Base-by-base conservation (phyloP, 2,113 vertebrate genomes). In the Solenodon paradoxus region DNA sequence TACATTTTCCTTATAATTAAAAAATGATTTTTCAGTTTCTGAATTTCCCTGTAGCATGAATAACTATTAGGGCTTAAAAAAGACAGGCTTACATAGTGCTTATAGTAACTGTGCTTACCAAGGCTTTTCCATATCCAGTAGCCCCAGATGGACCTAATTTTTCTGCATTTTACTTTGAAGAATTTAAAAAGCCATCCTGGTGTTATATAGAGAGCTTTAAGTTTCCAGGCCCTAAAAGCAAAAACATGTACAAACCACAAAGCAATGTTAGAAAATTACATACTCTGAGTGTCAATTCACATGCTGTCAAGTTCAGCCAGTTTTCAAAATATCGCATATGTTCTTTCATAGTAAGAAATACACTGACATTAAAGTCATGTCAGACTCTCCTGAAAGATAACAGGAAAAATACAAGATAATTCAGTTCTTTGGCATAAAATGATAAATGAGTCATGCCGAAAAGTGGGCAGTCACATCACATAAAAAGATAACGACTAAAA, bases 331-430 rank as follows among this genome's bases (percentile, higher is more conserved):
- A 95, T 32, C 17, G 0, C 79, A 47, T 92, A 79, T 87, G 47
- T 81, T 97, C 79, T 94, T 95, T 94, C 77, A 47, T 94, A 80
- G 71, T 40, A 92, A 84, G 86, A 97, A 97, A 89, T 94, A 80
- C 28, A 94, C 69, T 96, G 87, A 96, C 87, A 92, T 94, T 94
- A 90, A 97, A 96, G 83, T 92, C 93, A 81, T 94, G 95, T 97
- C 90, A 95, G 79, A 74, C 83, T 96, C 80, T 95, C 87, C 77
- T 81, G 59, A 89, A 95, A 79, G 93, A 97, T 95, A 94, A 95
- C 74, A 68, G 84, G 91, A 61, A 87, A 94, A 93, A 93, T 90
- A 40, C 35, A 84, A 93, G 66, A 93, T 94, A 94, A 94, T 95
- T 87, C 71, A 69, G 30, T 94, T 94, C 69, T 96, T 95, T 87